These are phyloP conservation scores for Saiga tatarica DNA, from an alignment of 2,113 vertebrate species.

Conservation along the genomic window DNA sequence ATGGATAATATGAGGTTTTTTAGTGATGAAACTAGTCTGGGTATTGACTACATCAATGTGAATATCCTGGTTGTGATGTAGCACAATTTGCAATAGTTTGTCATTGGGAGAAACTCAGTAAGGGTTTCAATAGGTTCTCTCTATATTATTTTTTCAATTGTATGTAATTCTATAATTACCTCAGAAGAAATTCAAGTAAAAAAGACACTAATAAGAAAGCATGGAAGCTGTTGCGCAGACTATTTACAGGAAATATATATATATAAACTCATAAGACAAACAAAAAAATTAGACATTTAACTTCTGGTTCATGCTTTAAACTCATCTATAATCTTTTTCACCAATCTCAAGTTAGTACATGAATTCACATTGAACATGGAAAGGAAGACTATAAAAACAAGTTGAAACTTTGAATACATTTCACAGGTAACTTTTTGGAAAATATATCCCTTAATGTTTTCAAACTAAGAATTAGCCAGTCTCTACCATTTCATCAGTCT, in stretches of 20 bases:
- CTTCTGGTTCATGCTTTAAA: not conserved
- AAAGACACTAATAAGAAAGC: not conserved
- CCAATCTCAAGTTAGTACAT: not conserved
- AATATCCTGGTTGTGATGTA: not conserved
- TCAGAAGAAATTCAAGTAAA: not conserved
- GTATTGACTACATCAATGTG: not conserved
- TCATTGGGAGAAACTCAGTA: not conserved
- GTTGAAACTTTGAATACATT: not conserved
- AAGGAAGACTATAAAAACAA: not conserved
- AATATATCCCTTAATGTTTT: not conserved
- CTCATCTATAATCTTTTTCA: not conserved
- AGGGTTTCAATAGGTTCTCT: not conserved
- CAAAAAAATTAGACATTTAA: not conserved
- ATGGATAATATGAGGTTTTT: not conserved
- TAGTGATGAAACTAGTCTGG: not conserved
- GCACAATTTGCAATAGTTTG: not conserved
- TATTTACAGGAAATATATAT: not conserved
- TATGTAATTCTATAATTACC: not conserved
- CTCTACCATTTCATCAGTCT: not conserved
- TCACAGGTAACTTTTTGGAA: not conserved
- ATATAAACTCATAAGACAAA: not conserved
- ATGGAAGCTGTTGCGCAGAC: not conserved
- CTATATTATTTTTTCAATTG: not conserved
- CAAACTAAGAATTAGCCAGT: not conserved
- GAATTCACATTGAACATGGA: not conserved